Evolutionary conservation across 64 coral and sea anemone genomes (phyloP), one percentile per base, ranked within the genome.

Genomic region (Stichodactyla mertensii): DNA sequence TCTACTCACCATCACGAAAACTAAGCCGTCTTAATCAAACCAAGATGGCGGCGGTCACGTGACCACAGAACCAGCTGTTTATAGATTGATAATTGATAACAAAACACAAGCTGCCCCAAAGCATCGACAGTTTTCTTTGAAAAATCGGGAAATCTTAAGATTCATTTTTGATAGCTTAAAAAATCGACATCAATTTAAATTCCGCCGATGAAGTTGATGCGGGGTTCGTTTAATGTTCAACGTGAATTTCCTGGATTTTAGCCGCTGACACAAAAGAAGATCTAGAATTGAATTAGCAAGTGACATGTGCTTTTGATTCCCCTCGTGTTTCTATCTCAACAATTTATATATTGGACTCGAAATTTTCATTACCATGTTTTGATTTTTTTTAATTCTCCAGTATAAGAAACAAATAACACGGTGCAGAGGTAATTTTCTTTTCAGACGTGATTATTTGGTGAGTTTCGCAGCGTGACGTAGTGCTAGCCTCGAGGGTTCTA

Each of bases 1-100:
- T 66, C 18, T 66, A 0, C 22, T 66, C 16, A 66, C 19, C 18
- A 66, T 66, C 62, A 19, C 22, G 8, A 66, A n/a, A 19, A 66
- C 19, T 7, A 66, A 66, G 62, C 62, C 8, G 20, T 4, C 62
- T 0, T 66, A 22, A 66, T n/a, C 2, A 66, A 66, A 6, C 62
- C 62, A 66, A 66, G 62, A 66, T 66, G 62, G 62, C 62, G 62
- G 62, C 62, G 62, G 20, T 66, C 62, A 66, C 62, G 62, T 66
- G 62, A 66, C 3, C 18, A 66, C 62, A 6, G 8, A 66, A 12
- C 18, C 62, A 66, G 62, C 18, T 66, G 62, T 8, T 66, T 66
- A n/a, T 36, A 36, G 31, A 36, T 36, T 36, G 31, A 36, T 36
- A 36, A 12, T 9, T n/a, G 58, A 61, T 61, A 61, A 61, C 18